These are phyloP conservation scores for Trachops cirrhosus DNA, from an alignment of 2,797 vertebrate genomes.

Conservation along the genomic window DNA sequence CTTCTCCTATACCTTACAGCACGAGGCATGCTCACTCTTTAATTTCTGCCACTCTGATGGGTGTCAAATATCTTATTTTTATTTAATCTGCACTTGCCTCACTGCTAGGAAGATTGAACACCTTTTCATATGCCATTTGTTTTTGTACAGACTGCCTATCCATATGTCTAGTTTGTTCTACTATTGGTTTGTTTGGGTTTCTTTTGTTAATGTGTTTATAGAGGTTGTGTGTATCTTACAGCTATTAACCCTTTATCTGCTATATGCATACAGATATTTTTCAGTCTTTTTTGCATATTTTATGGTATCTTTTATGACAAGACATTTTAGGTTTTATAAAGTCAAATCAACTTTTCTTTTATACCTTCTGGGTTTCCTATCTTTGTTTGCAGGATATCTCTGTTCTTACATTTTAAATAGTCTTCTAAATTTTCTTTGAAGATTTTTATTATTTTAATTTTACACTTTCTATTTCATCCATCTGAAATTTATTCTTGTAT, in stretches of 20 bases:
- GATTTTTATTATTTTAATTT: conserved; percentile 19
- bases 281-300: not conserved
- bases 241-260: not conserved
- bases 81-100: not conserved
- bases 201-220: not conserved
- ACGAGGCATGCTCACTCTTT: not conserved
- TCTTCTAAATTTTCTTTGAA: conserved; percentile 1
- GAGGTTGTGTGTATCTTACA: not conserved
- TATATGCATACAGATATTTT: not conserved
- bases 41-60: not conserved
- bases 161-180: not conserved
- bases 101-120: not conserved
- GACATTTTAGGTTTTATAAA: conserved; percentile 3
- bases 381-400: not conserved
- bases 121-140: not conserved
- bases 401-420: not conserved
- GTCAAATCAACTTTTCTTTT: not conserved
- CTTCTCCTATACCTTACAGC: not conserved
- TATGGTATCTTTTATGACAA: not conserved
- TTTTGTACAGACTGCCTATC: not conserved
- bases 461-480: not conserved
- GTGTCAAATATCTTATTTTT: not conserved
- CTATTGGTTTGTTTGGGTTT: not conserved
- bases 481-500: not conserved
- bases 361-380: not conserved